A percentile compares a stretch with the other conserved stretches of the same genome.
phyloP scores from a whole-genome alignment of 1,140 invertebrate genomes.

The Aphelenchoides avenae region DNA sequence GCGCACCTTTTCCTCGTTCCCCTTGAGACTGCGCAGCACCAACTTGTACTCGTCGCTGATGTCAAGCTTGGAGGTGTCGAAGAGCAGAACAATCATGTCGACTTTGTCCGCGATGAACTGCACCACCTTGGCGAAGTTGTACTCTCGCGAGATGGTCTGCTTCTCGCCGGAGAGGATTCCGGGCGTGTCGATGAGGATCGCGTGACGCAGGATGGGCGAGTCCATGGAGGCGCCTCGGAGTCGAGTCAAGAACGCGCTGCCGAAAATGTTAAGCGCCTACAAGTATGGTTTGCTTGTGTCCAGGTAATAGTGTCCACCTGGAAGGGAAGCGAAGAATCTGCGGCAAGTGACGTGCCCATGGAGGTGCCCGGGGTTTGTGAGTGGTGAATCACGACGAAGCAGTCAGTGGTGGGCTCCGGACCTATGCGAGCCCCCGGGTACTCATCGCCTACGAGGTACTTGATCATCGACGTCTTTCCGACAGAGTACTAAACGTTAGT shows the following conservation, averaged over 20 bases:
- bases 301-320: constrained; percentile 15
- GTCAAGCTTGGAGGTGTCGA: constrained; percentile 64
- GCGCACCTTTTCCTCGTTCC: constrained; percentile 33
- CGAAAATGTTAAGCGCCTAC: constrained; percentile 37
- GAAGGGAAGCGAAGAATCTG: constrained; percentile 61
- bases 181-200: constrained; percentile 61
- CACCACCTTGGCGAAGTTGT: constrained; percentile 62
- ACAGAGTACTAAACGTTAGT: constrained; percentile 61
- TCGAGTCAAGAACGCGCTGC: constrained; percentile 43
- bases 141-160: constrained; percentile 62
- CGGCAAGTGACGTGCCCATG: constrained; percentile 45
- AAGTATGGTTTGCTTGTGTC: not conserved
- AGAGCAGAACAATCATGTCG: constrained; percentile 62
- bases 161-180: constrained; percentile 65
- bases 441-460: constrained; percentile 35
- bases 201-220: constrained; percentile 65
- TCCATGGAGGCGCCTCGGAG: constrained; percentile 26
- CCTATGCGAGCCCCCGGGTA: constrained; percentile 61
- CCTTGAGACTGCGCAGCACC: constrained; percentile 61
- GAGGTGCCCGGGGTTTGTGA: constrained; percentile 23
- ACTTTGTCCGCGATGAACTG: constrained; percentile 63
- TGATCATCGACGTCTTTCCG: constrained; percentile 64
- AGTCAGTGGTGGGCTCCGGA: constrained; percentile 54
- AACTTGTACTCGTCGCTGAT: constrained; percentile 63
- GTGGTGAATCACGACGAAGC: constrained; percentile 38